Conservation (phyloP, 2,113 vertebrate species). For the Phrynosoma blainvillii region DNA sequence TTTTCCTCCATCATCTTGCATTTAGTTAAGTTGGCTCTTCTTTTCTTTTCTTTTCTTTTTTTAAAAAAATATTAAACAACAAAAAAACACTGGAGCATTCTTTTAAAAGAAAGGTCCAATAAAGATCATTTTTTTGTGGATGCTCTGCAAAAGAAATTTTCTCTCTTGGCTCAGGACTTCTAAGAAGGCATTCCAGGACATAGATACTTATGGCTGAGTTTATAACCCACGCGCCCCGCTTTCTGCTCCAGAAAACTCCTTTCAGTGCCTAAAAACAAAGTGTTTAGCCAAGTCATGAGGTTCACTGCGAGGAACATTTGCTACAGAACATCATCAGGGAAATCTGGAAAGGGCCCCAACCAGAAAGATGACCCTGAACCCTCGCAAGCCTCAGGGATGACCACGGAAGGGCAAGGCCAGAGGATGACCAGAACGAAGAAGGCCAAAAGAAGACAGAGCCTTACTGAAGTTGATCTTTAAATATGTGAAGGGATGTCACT, state of each 20-base stretch:
- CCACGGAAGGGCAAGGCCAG: no score
- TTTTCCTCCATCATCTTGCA: no score
- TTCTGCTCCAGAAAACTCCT: not conserved
- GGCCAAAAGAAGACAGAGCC: no score
- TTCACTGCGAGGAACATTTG: not conserved
- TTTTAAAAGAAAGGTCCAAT: not conserved
- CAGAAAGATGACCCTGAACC: not conserved
- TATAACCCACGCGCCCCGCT: no score
- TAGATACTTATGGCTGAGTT: constrained; percentile 11
- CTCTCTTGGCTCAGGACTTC: constrained; percentile 31
- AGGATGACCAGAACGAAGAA: no score
- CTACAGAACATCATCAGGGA: not conserved
- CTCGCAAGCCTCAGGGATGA: not conserved
- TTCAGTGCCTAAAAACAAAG: constrained; percentile 3
- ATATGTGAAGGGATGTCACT: no score
- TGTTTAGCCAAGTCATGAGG: not conserved
- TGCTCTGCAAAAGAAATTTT: constrained; percentile 50
- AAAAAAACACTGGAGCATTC: constrained; percentile 44
- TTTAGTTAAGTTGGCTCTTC: constrained; percentile 17
- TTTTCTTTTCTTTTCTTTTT: constrained; percentile 33
- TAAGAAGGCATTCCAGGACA: constrained; percentile 27
- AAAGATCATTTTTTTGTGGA: not conserved
- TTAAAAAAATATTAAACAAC: not conserved
- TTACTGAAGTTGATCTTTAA: no score
- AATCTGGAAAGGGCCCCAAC: not conserved